These are phyloP conservation scores for Temnothorax nylanderi DNA, from an alignment of 1,140 invertebrate genomes.

Conservation along the genomic window DNA sequence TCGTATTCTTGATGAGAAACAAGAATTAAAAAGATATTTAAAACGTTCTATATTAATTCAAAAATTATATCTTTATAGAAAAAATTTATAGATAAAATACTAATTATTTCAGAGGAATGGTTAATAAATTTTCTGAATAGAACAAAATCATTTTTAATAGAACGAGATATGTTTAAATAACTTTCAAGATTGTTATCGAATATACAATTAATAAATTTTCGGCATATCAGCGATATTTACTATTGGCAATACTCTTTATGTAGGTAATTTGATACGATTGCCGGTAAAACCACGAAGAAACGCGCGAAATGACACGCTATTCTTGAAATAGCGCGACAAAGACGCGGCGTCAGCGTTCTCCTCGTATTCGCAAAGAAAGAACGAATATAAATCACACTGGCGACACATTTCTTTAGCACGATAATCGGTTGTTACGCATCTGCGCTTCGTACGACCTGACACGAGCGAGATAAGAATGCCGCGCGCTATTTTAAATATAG, in stretches of 20 bases:
- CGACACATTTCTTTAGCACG: slow-evolving; percentile 41
- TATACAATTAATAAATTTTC: not conserved
- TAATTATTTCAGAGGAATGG: not conserved
- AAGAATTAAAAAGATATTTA: not conserved
- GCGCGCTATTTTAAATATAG: slow-evolving; percentile 13
- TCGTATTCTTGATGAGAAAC: not conserved
- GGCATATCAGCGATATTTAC: slow-evolving; percentile 15
- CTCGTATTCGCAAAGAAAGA: slow-evolving; percentile 2
- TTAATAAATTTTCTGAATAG: not conserved
- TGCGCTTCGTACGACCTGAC: slow-evolving; percentile 19
- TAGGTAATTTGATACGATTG: not conserved
- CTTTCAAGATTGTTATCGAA: not conserved
- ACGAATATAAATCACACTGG: slow-evolving; percentile 48
- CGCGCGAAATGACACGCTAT: not conserved
- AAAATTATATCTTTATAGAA: not conserved
- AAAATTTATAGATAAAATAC: not conserved
- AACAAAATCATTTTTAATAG: not conserved
- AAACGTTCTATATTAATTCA: not conserved
- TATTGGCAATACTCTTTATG: slow-evolving; percentile 8
- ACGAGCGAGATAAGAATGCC: slow-evolving; percentile 39
- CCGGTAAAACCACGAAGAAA: not conserved
- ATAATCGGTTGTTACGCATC: slow-evolving; percentile 55
- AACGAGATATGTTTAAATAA: not conserved
- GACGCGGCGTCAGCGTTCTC: not conserved
- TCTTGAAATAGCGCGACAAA: slow-evolving; percentile 31